Conservation (phyloP, 2,797 vertebrate genomes). For the Anomalospiza imberbis region DNA sequence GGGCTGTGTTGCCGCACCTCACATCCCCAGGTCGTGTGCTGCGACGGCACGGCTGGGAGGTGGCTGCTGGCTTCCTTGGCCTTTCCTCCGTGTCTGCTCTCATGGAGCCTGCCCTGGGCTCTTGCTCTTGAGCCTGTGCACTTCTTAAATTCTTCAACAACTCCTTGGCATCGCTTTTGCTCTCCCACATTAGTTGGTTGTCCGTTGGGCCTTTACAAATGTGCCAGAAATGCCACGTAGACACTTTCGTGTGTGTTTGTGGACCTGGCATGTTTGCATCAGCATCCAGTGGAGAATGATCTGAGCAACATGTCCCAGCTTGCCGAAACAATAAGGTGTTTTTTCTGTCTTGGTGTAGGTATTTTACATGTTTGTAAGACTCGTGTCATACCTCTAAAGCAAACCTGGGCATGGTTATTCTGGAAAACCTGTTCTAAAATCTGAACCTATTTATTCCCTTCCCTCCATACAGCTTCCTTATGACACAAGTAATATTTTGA, state of each 20-base stretch:
- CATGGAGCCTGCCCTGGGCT: background rate
- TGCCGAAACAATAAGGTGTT: background rate
- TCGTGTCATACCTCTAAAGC: background rate
- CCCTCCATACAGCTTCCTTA: background rate
- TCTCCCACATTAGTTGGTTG: background rate
- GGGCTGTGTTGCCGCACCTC: background rate
- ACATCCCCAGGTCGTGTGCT: fast-evolving
- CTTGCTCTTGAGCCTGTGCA: background rate
- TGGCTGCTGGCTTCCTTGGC: background rate
- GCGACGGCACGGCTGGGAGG: fast-evolving
- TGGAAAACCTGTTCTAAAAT: constrained; percentile 18
- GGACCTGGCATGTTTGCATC: background rate
- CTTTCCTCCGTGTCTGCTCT: fast-evolving
- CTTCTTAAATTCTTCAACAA: background rate
- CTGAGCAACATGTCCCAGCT: background rate
- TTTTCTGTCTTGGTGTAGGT: background rate
- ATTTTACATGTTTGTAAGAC: background rate
- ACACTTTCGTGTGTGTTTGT: background rate
- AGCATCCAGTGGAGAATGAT: background rate
- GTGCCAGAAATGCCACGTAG: constrained; percentile 20
- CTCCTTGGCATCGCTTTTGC: background rate
- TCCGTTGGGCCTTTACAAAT: background rate
- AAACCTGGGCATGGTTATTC: background rate
- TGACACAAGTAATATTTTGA: background rate
- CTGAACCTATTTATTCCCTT: background rate